Evolutionary conservation across 2,888 invertebrate species (phyloP), one percentile per base, ranked within the genome.

Genomic region (Chromoteleia sp.): DNA sequence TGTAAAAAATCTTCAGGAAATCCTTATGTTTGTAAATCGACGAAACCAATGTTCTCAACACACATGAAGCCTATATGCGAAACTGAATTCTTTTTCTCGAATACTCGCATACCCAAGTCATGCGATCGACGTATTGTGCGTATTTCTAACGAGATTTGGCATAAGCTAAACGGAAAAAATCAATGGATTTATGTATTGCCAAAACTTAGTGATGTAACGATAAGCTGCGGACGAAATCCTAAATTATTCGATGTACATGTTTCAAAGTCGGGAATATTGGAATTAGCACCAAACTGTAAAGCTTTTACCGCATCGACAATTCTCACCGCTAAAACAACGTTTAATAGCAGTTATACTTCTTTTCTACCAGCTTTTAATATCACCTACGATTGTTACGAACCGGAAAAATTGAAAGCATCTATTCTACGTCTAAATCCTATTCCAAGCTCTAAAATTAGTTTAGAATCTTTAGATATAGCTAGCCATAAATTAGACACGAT

Each of bases 51-150:
- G 50, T 58, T 25, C 7, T 39, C 41, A 21, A 58, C 54, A 1
- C 36, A 14, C 19, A 19, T n/a, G 1, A 56, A 33, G 36, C 36
- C 54, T 36, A n/a, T 58, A 12, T 58, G 58, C n/a, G 58, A 58
- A 58, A 41, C 25, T 7, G 21, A 39, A 58, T 21, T 41, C 0
- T 10, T 58, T 3, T 39, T 25, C 25, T 41, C 41, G 1, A 10
- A 19, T 25, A 7, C 2, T 5, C 21, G 41, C 10, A 14, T 58
- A 17, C 58, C 58, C 0, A 21, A 39, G 6, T 36, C 39, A 2
- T 58, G 58, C 14, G 41, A 58, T 12, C 39, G 7, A 14, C 19
- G 21, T 0, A 58, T 58, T 5, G 6, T 25, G 21, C 4, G 25
- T 1, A 8, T 58, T 25, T 19, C 21, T 17, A 8, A 19, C 0